phyloP scores from a whole-genome alignment of 2,797 vertebrate species.

The Anguilla marmorata region DNA sequence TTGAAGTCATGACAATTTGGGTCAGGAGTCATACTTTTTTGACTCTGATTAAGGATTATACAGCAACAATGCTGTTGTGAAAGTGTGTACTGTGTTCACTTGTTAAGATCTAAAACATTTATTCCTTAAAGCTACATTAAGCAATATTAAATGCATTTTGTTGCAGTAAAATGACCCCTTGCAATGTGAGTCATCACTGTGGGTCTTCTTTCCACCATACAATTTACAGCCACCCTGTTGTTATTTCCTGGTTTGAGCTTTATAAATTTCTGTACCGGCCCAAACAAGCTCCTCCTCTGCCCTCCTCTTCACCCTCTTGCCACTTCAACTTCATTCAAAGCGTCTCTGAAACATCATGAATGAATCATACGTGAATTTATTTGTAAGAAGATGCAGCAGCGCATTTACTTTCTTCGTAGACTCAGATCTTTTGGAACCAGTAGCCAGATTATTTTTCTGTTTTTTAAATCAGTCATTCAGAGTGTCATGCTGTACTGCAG shows the following conservation, averaged over 20 bases:
- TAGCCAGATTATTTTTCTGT: too few relatives aligned
- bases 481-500: too few relatives aligned
- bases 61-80: constrained; percentile 8
- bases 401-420: too few relatives aligned
- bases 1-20: neutral
- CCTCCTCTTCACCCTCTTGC: neutral
- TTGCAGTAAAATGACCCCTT: constrained; percentile 8
- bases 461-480: too few relatives aligned
- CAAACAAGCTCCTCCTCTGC: constrained; percentile 1
- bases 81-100: neutral
- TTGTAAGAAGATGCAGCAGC: too few relatives aligned
- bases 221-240: neutral
- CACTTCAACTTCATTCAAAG: neutral
- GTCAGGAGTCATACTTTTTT: neutral
- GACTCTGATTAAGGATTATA: neutral
- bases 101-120: constrained; percentile 9
- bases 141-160: constrained; percentile 1
- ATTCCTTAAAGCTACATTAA: constrained; percentile 13
- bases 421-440: too few relatives aligned
- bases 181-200: constrained; percentile 1
- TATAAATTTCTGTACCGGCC: neutral
- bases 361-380: too few relatives aligned
- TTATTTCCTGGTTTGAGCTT: constrained; percentile 6
- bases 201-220: constrained; percentile 1
- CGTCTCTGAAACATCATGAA: neutral